phyloP scores from a whole-genome alignment of 2,113 vertebrate genomes.

The Balaenoptera acutorostrata region DNA sequence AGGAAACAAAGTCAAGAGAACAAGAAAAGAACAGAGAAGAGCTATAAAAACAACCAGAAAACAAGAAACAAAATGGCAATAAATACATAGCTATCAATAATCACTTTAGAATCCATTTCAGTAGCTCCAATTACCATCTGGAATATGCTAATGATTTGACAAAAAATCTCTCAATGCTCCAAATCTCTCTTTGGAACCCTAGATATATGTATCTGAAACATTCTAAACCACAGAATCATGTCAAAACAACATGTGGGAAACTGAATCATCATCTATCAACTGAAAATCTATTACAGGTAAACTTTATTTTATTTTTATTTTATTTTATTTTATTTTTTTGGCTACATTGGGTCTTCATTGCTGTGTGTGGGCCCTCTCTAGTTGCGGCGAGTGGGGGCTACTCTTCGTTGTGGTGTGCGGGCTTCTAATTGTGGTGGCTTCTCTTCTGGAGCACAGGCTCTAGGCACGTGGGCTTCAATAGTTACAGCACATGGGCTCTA shows the following conservation, averaged over 20 bases:
- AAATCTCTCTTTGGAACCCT: not conserved
- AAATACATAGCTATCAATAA: not conserved
- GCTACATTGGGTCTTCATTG: too few relatives aligned
- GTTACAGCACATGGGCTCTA: too few relatives aligned
- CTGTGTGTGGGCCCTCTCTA: too few relatives aligned
- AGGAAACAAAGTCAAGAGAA: not conserved
- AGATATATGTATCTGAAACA: not conserved
- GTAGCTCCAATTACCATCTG: not conserved
- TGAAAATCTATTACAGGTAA: not conserved
- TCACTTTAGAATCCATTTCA: not conserved
- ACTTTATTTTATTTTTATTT: not conserved
- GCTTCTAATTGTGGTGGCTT: too few relatives aligned
- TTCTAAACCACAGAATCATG: not conserved
- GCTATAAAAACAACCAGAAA: not conserved
- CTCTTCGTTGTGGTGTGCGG: too few relatives aligned
- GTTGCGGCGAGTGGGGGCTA: too few relatives aligned
- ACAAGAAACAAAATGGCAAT: not conserved
- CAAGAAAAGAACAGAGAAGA: not conserved
- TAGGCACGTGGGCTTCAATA: too few relatives aligned
- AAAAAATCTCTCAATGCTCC: not conserved
- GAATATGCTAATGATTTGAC: not conserved
- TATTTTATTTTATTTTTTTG: too few relatives aligned
- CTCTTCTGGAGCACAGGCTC: too few relatives aligned
- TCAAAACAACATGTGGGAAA: not conserved
- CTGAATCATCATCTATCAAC: not conserved